These are phyloP conservation scores for Corvus hawaiiensis DNA, from an alignment of 2,113 vertebrate genomes.

Conservation along the genomic window DNA sequence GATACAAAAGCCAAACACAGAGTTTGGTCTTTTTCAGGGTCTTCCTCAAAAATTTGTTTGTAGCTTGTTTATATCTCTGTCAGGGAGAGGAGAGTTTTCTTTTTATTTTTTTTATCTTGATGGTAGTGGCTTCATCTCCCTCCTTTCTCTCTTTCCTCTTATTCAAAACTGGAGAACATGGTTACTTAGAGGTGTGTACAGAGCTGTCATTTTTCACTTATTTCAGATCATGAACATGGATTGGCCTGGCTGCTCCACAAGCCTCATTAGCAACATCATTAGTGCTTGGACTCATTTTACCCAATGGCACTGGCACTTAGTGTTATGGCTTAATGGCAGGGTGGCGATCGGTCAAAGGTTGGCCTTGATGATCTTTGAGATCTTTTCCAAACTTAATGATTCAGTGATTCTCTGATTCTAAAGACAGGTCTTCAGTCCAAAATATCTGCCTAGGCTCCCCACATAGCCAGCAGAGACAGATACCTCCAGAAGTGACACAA, in stretches of 20 bases:
- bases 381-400: background rate
- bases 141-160: background rate
- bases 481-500: background rate
- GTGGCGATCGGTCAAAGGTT: background rate
- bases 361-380: background rate
- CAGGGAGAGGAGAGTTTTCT: background rate
- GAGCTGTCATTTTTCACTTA: background rate
- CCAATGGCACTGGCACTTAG: background rate
- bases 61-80: background rate
- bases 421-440: background rate
- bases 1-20: background rate
- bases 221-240: background rate
- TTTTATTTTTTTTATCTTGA: background rate
- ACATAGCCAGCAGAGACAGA: background rate
- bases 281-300: background rate
- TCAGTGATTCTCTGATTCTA: background rate
- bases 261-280: background rate
- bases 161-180: background rate
- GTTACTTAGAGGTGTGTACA: background rate
- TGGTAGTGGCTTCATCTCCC: background rate
- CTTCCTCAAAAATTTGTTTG: background rate
- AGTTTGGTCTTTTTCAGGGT: background rate
- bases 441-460: background rate
- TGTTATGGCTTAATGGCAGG: background rate
- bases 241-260: background rate